These are phyloP conservation scores for Betta splendens DNA, from an alignment of 2,797 vertebrate species.

Conservation along the genomic window DNA sequence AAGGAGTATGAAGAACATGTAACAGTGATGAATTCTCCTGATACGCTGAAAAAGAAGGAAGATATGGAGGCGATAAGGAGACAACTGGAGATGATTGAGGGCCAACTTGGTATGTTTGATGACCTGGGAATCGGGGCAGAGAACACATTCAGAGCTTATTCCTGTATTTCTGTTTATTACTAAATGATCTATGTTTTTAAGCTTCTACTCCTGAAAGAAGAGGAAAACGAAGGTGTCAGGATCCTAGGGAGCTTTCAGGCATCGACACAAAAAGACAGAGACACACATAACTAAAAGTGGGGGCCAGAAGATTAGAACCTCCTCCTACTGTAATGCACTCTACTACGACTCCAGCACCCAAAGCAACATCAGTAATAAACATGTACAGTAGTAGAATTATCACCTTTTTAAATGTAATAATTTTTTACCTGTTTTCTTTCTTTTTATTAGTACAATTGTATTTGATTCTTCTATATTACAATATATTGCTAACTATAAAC, in stretches of 20 bases:
- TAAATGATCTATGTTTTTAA: conserved; percentile 30
- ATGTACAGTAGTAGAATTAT: no score
- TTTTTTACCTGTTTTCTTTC: no score
- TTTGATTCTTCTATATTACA: no score
- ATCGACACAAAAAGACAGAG: conserved; percentile 16
- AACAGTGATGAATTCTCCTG: conserved; percentile 69
- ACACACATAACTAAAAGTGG: neutral
- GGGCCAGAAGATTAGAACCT: no score
- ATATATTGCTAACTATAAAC: no score
- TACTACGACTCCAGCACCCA: no score
- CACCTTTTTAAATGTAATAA: no score
- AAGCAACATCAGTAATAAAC: no score
- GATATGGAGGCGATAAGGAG: conserved; percentile 77
- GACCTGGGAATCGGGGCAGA: neutral
- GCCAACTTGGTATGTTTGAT: conserved; percentile 79
- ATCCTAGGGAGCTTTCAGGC: conserved; percentile 5
- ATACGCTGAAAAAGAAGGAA: conserved; percentile 70
- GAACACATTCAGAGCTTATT: neutral
- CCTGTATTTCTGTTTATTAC: neutral
- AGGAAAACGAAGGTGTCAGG: conserved; percentile 35
- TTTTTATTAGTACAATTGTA: no score
- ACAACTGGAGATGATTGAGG: conserved; percentile 80
- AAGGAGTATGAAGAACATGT: conserved; percentile 58
- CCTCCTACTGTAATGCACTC: no score
- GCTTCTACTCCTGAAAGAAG: conserved; percentile 23